Evolutionary conservation across 2,888 invertebrate species (phyloP).

Genomic region (Microplitis deprimator): DNA sequence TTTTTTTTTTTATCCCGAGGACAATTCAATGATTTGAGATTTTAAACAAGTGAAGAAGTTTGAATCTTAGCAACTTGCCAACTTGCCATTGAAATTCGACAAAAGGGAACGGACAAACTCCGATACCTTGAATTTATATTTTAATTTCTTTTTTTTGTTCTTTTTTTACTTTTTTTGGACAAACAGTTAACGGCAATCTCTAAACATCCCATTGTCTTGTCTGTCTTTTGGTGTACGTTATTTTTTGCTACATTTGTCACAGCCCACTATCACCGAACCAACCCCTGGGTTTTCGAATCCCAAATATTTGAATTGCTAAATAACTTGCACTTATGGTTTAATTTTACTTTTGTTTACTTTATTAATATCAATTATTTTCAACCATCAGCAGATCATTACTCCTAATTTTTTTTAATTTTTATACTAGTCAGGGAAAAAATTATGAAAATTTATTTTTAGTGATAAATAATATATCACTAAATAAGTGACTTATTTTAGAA

Average conservation of each 20-base stretch:
- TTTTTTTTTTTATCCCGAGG: not conserved
- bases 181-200: conserved; percentile 55
- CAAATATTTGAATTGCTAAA: conserved; percentile 67
- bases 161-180: not conserved
- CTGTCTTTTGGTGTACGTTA: conserved; percentile 59
- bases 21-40: conserved; percentile 6
- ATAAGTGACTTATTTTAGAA: too few species aligned
- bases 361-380: conserved; percentile 10
- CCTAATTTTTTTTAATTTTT: too few species aligned
- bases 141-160: not conserved
- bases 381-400: too few species aligned
- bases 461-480: too few species aligned
- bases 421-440: too few species aligned
- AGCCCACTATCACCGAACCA: conserved; percentile 50
- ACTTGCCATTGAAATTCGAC: conserved; percentile 32
- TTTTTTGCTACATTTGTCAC: conserved; percentile 66
- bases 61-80: not conserved
- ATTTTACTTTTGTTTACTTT: conserved; percentile 17
- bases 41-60: conserved; percentile 1
- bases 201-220: conserved; percentile 71
- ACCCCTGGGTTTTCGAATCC: not conserved
- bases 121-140: conserved; percentile 5
- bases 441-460: too few species aligned
- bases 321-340: conserved; percentile 11
- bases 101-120: conserved; percentile 31